Base-by-base conservation (phyloP, 2,888 invertebrate genomes). In the Leucozona laternaria region DNA sequence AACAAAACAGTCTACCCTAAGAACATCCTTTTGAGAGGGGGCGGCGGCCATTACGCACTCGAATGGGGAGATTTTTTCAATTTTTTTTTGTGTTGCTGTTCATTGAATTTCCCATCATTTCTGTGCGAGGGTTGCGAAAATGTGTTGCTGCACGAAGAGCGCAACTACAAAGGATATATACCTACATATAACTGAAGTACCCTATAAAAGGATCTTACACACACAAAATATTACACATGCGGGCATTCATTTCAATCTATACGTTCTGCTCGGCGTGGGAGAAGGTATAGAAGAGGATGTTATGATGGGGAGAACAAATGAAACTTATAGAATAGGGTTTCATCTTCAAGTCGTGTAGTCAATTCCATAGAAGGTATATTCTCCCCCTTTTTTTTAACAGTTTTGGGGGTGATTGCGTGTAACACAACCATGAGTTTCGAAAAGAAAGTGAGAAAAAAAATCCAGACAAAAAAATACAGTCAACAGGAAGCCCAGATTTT, bases 1-100 rank as follows among this genome's bases (percentile, higher is more conserved):
- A 50, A 55, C 68, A 80, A 77, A 80, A 71, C 48, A 71, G 72
- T 85, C 53, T 55, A 68, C 72, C 58, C 68, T 77, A 68, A 76
- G 76, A 72, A 81, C 57, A 80, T 76, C 53, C 73, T 85, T 81
- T 77, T 81, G 68, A 73, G 85, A 62, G 71, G 81, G 77, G 73
- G 75, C 77, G 73, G 75, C 66, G 79, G 78, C 86, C 86, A 86
- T 86, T 86, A 86, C 86, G 86, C 86, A 86, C 75, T 82, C 75
- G 82, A 86, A 79, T 75, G 82, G 79, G 82, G 82, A 71, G 70
- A 76, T 71, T n/a, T 13, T 48, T n/a, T 22, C 11, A 11, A 43
- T 34, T 45, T 13, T 58, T 57, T 75, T 53, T n/a, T n/a, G n/a
- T n/a, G n/a, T n/a, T 58, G 7, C 43, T 53, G 22, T n/a, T 66